Evolutionary conservation across 2,113 vertebrate genomes (phyloP).

Genomic region (Hydrolagus affinis): DNA sequence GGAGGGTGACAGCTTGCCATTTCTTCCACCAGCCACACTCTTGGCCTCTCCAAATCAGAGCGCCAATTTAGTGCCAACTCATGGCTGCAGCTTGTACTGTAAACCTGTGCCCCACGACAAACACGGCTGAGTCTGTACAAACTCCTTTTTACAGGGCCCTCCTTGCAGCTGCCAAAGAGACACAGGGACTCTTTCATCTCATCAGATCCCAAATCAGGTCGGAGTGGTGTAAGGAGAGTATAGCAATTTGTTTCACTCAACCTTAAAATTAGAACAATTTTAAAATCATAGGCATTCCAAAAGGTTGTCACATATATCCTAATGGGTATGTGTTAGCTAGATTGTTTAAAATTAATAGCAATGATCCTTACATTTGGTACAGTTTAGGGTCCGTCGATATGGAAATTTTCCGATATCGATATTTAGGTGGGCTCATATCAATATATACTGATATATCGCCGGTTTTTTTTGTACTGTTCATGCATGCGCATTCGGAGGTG

Average conservation of each 20-base stretch:
- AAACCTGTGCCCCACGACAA: background rate
- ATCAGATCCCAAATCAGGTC: background rate
- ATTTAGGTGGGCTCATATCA: too few species aligned
- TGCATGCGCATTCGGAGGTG: too few species aligned
- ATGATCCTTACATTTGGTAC: too few species aligned
- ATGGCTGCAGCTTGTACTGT: background rate
- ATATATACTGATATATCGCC: too few species aligned
- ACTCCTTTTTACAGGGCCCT: background rate
- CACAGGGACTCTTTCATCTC: background rate
- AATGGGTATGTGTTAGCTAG: background rate
- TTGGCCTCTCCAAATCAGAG: background rate
- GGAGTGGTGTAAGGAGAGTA: background rate
- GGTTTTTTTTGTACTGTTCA: too few species aligned
- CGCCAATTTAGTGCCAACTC: background rate
- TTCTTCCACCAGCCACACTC: background rate
- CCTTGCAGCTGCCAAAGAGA: background rate
- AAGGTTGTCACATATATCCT: background rate
- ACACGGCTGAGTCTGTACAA: background rate
- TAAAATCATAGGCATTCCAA: background rate
- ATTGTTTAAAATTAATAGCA: too few species aligned
- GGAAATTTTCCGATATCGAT: too few species aligned
- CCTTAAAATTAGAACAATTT: background rate
- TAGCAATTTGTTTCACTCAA: background rate
- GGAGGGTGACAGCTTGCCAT: too few species aligned
- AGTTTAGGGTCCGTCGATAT: too few species aligned